Base-by-base conservation (phyloP, 2,113 vertebrate species). In the Tursiops truncatus region DNA sequence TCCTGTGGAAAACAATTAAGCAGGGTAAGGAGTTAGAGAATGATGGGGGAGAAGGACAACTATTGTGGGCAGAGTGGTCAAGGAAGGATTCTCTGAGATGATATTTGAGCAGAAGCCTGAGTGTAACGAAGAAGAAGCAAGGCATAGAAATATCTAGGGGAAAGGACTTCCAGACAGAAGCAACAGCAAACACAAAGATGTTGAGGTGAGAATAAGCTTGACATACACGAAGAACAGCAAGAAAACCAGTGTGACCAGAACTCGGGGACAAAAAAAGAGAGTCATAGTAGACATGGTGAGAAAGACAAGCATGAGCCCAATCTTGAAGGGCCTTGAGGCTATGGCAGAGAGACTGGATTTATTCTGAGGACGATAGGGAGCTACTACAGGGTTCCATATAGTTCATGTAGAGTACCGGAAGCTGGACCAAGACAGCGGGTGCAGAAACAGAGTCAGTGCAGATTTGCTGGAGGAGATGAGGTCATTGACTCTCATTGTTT, bases 361-460 rank as follows among this genome's bases (percentile, higher is more conserved):
- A 38, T 6, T 44, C 58, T 83, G 47, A 58, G 38, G 38, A 53
- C 11, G 31, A 56, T 4, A 12, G 10, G 31, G 8, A 44, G 25
- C 18, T 13, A 70, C 6, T 56, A 11, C 5, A 2, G 25, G 25
- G 56, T 13, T 88, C 67, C 60, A 41, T 2, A 31, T 9, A 65
- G 68, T n/a, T 80, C 31, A 4, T 67, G 21, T 33, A 80, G n/a
- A 74, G 18, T 0, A 56, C 17, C 5, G 18, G 26, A 56, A 83
- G 8, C 26, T 15, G 82, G 20, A 26, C 0, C 0, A 5, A 6
- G 10, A 25, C 0, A 0, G 8, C 26, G 9, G 31, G 63, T 11
- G 4, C 0, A 2, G 12, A 81, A 5, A 44, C 5, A n/a, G 14
- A 28, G 38, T 47, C 28, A 63, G 58, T 60, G 41, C 26, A 20